Conservation (phyloP, 1,140 invertebrate genomes). For the Catajapyx aquilonaris region DNA sequence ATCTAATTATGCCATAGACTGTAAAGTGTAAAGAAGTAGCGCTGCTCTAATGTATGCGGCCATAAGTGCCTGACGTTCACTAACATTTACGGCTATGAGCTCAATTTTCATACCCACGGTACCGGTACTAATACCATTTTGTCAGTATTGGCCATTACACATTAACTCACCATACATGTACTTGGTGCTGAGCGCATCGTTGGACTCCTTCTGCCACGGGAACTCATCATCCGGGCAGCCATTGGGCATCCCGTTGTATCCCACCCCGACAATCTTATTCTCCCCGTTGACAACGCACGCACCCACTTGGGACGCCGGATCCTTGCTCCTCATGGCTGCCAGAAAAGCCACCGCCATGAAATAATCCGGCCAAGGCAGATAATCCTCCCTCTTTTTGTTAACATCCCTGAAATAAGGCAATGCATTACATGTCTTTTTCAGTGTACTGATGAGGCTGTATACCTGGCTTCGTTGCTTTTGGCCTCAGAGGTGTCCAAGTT, state of each 20-base stretch:
- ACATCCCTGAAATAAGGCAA: conserved; percentile 1
- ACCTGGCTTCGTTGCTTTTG: no score
- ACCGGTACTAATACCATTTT: no score
- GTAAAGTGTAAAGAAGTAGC: no score
- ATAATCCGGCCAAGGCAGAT: conserved; percentile 68
- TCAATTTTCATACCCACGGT: no score
- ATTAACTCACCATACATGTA: conserved; percentile 52
- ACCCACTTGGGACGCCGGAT: conserved; percentile 78
- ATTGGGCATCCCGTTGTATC: conserved; percentile 88
- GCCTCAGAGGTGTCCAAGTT: no score
- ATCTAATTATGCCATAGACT: no score
- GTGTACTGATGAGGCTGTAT: no score
- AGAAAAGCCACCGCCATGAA: conserved; percentile 77
- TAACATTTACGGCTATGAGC: no score
- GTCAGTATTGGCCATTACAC: no score
- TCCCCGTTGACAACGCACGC: conserved; percentile 75
- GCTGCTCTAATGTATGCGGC: no score
- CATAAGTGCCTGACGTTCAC: no score
- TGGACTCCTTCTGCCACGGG: conserved; percentile 52
- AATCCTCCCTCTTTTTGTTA: conserved; percentile 27
- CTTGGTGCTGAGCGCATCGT: conserved; percentile 44
- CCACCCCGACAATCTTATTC: conserved; percentile 78
- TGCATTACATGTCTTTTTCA: no score
- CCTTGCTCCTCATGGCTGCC: conserved; percentile 76
- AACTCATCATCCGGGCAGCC: conserved; percentile 73